Percentiles rank a stretch among this genome's conserved stretches.
Evolutionary conservation across 92 coral and sea anemone genomes (phyloP).

Genomic region (Zoanthus solanderi): DNA sequence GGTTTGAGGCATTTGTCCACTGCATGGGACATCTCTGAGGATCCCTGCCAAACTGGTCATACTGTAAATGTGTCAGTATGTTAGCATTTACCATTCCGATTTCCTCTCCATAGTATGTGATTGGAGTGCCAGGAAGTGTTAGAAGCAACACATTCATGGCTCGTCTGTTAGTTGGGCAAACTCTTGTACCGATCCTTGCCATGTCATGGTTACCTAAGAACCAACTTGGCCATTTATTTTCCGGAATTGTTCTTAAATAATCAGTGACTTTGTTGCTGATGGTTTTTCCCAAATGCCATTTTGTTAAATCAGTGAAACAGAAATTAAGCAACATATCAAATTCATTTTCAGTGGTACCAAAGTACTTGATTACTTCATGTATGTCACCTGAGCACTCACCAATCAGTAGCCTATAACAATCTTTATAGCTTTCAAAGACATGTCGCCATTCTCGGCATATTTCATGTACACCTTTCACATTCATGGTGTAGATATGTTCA

Average conservation of each 20-base stretch:
- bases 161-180: constrained; percentile 61
- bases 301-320: constrained; percentile 58
- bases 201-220: constrained; percentile 84
- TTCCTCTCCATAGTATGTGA: constrained; percentile 97
- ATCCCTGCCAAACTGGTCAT: constrained; percentile 65
- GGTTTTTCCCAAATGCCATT: constrained; percentile 64
- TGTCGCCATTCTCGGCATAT: constrained; percentile 76
- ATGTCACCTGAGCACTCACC: constrained; percentile 62
- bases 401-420: constrained; percentile 71
- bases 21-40: constrained; percentile 86
- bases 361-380: constrained; percentile 67
- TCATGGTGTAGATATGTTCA: constrained; percentile 73
- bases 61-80: constrained; percentile 39
- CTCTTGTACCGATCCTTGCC: constrained; percentile 79
- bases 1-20: constrained; percentile 62
- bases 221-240: constrained; percentile 94
- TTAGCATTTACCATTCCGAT: constrained; percentile 83
- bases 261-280: constrained; percentile 63
- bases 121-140: constrained; percentile 89
- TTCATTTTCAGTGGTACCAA: constrained; percentile 72
- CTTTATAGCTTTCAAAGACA: constrained; percentile 64
- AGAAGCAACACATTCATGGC: constrained; percentile 83
- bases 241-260: constrained; percentile 73
- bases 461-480: constrained; percentile 68
- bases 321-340: constrained; percentile 91